Evolutionary conservation across 1,140 invertebrate genomes (phyloP).

Genomic region (Lordiphosa clarofinis): DNA sequence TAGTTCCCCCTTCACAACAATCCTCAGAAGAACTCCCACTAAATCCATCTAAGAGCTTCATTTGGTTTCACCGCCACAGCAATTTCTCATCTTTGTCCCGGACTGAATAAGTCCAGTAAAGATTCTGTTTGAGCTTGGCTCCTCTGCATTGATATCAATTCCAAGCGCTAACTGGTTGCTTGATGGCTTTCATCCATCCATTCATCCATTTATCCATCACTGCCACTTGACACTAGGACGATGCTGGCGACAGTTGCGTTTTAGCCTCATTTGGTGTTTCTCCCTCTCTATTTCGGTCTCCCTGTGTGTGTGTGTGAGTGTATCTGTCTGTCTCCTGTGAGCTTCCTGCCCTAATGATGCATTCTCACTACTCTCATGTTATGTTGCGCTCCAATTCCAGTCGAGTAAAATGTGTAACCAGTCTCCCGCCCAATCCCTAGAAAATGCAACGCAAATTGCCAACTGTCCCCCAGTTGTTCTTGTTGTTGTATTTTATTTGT

Average conservation of each 20-base stretch:
- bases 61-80: too few relatives aligned
- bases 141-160: conserved; percentile 16
- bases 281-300: too few relatives aligned
- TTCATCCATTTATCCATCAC: conserved; percentile 46
- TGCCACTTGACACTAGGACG: conserved; percentile 31
- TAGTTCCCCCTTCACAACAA: too few relatives aligned
- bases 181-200: neutral
- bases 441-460: conserved; percentile 16
- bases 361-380: conserved; percentile 50
- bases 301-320: conserved; percentile 8
- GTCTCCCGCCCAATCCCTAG: neutral
- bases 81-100: too few relatives aligned
- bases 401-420: conserved; percentile 41
- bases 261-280: too few relatives aligned
- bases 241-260: conserved; percentile 52
- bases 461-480: conserved; percentile 21
- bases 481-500: neutral
- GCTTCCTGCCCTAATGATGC: conserved; percentile 64
- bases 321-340: conserved; percentile 14
- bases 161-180: conserved; percentile 1
- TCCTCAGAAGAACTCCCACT: too few relatives aligned
- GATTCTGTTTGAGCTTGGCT: too few relatives aligned
- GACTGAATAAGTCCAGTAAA: too few relatives aligned
- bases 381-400: conserved; percentile 52
- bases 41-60: too few relatives aligned